Evolutionary conservation across 1,140 invertebrate species (phyloP).

Genomic region (Eciton burchellii): DNA sequence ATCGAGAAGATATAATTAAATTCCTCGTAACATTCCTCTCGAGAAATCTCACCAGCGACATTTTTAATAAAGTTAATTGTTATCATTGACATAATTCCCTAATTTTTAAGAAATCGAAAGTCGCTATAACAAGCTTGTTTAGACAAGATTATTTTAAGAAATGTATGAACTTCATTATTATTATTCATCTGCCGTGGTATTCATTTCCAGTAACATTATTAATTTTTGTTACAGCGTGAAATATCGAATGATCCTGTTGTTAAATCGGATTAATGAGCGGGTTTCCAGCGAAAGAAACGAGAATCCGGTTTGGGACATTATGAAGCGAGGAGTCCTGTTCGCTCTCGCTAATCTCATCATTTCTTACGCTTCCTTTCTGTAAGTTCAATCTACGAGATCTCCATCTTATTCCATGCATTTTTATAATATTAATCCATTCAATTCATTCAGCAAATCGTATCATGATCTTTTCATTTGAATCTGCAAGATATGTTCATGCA

Average conservation of each 20-base stretch:
- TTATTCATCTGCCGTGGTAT: not conserved
- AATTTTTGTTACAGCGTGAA: not conserved
- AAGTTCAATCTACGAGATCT: slow-evolving; percentile 59
- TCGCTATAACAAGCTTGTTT: too few species aligned
- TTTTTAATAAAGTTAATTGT: too few species aligned
- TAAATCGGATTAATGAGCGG: slow-evolving; percentile 74
- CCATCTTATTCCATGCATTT: not conserved
- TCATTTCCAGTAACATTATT: not conserved
- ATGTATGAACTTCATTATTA: not conserved
- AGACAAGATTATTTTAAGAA: too few species aligned
- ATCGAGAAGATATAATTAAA: not conserved
- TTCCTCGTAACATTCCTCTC: not conserved
- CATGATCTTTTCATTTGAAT: slow-evolving; percentile 15
- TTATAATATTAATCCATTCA: not conserved
- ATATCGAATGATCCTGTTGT: slow-evolving; percentile 8
- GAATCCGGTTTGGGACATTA: slow-evolving; percentile 68
- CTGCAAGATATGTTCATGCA: not conserved
- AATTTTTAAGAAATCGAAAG: too few species aligned
- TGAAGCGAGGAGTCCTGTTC: slow-evolving; percentile 76
- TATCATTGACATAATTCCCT: too few species aligned
- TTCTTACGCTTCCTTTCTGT: slow-evolving; percentile 76
- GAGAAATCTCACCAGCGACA: not conserved
- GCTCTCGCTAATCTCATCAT: slow-evolving; percentile 75
- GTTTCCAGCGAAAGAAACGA: slow-evolving; percentile 38
- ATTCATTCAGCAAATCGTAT: not conserved